Base-by-base conservation (phyloP, 2,797 vertebrate genomes). In the Sternarchorhynchus goeldii region DNA sequence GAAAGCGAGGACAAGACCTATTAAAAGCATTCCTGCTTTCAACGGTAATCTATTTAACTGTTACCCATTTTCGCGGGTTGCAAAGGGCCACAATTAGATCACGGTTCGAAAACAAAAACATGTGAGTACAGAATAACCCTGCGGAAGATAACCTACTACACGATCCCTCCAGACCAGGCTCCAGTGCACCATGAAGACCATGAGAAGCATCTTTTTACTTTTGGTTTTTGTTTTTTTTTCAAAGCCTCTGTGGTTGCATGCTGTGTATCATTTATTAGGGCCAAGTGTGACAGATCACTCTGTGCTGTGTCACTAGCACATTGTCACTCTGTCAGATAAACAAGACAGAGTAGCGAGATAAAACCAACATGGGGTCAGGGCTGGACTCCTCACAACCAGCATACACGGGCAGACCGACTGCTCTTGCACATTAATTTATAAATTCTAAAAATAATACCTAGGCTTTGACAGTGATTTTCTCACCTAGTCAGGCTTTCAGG, bases 271-370 rank as follows among this genome's bases (percentile, higher is more conserved):
- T 25, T 68, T 78, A 78, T 75, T 68, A 75, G 59, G 62, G 55
- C 53, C 17, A 56, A 72, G 62, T 45, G 34, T 82, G 75, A 60
- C 55, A 32, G 73, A 59, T 41, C 41, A 57, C 59, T 20, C 18
- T 68, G 21, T 63, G 78, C 53, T 67, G 17, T 36, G 62, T 60
- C 18, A 50, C 41, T 57, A 29, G 71, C 45, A 79, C 36, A 21
- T 69, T 76, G 45, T 79, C 63, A 73, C 36, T 25, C 34, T 77
- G 67, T 77, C 62, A 72, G 73, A 74, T 74, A 73, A 62, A 58
- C 39, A 66, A 66, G 68, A 75, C n/a, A 25, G 45, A 56, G 41
- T 25, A 60, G 45, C 16, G 41, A 63, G 68, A 7, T 3, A 0
- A 25, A 56, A 72, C 20, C n/a, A 58, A 71, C 53, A 57, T 36